Evolutionary conservation across 2,888 invertebrate genomes (phyloP), one percentile per base, ranked within the genome.

Genomic region (Drosophila gaucha): DNA sequence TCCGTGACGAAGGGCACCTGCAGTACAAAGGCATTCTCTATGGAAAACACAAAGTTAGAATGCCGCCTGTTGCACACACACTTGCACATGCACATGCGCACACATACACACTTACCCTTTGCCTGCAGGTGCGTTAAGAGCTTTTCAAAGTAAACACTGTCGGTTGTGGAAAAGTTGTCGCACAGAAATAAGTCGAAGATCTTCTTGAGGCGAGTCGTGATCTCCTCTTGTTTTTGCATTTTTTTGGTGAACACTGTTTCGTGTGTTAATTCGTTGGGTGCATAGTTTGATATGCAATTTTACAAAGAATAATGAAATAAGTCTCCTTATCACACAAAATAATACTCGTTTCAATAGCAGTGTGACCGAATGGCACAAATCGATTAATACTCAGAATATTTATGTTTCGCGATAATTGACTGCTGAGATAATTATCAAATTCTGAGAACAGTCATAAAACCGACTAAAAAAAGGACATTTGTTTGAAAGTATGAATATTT

Each of bases 141-240:
- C 75, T 93, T 93, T 88, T 95, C 95, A 65, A 94, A 93, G 89
- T 95, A 95, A 77, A 94, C 94, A 90, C 93, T 94, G 89, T 94
- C 90, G 10, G 86, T 88, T 43, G 82, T 86, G 38, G 78, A 74
- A 72, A 90, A 89, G 64, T 90, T 89, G 36, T 80, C 80, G 26
- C 74, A 73, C 31, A 91, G 66, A 59, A 91, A 90, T 65, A 79
- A 65, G 54, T 89, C 88, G 22, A 91, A 83, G 18, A 91, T 87
- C 35, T 71, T 59, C 35, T 84, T 80, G 31, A 90, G 74, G 41
- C 89, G 88, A 36, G 74, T 49, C 28, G 79, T 71, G 46, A 89
- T 67, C 70, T 87, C 78, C 47, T 87, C 85, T 59, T 86, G 82
- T 24, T 76, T 82, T 49, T 86, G 82, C 84, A 85, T 84, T n/a